These are phyloP conservation scores for Lithophane socia DNA, from an alignment of 2,888 invertebrate genomes.

Conservation along the genomic window DNA sequence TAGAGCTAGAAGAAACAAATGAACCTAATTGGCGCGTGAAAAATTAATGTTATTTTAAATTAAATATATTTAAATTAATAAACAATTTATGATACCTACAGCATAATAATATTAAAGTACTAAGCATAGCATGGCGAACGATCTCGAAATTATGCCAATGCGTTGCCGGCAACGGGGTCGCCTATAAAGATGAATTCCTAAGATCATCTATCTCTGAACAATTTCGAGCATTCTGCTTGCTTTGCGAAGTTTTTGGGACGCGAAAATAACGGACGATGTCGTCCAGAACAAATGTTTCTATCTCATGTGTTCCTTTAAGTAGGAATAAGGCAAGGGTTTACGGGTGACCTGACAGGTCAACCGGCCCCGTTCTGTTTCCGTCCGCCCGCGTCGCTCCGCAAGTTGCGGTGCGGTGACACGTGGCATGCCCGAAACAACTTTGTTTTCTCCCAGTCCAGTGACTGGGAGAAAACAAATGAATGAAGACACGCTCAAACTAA, in stretches of 20 bases:
- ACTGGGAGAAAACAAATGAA: no score
- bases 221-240: slow-evolving; percentile 50
- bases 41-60: no score
- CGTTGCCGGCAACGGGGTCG: slow-evolving; percentile 34
- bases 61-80: background rate
- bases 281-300: slow-evolving; percentile 58
- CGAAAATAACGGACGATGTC: slow-evolving; percentile 51
- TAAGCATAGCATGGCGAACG: slow-evolving; percentile 7
- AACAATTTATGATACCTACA: slow-evolving; percentile 21
- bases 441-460: no score
- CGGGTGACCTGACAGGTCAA: no score
- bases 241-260: slow-evolving; percentile 53
- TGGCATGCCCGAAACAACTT: no score
- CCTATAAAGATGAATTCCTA: slow-evolving; percentile 45
- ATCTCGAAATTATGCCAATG: slow-evolving; percentile 35
- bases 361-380: no score
- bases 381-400: no score
- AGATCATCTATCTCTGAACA: slow-evolving; percentile 56
- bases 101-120: slow-evolving; percentile 20
- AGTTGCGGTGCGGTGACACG: no score
- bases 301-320: slow-evolving; percentile 25
- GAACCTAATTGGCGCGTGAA: no score
- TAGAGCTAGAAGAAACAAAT: no score
- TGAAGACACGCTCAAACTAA: no score
- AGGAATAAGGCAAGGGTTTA: slow-evolving; percentile 23